These are phyloP conservation scores for Planiliza haematocheilus DNA, from an alignment of 2,113 vertebrate species.

Conservation along the genomic window DNA sequence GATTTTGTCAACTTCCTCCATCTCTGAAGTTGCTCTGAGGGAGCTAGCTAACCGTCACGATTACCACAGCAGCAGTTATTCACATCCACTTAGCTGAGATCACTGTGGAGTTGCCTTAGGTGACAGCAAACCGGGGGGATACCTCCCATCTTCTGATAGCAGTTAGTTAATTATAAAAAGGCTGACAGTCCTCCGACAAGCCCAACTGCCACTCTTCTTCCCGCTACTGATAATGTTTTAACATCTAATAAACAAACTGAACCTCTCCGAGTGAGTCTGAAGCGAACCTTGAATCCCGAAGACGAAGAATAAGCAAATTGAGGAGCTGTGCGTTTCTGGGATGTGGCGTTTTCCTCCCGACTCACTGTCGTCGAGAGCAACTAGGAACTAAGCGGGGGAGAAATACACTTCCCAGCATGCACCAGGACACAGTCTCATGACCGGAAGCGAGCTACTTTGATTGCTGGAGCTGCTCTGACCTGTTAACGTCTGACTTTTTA, in stretches of 20 bases:
- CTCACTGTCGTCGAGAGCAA: accelerated
- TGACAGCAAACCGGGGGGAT: neutral
- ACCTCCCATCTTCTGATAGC: conserved; percentile 52
- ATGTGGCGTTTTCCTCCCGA: conserved; percentile 55
- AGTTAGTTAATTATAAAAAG: neutral
- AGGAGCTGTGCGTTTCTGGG: conserved; percentile 61
- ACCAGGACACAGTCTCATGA: conserved; percentile 66
- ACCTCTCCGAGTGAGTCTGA: no score
- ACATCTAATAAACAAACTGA: neutral
- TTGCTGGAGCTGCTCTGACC: no score
- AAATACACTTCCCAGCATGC: conserved; percentile 73
- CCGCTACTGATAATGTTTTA: neutral
- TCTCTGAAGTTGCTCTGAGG: conserved; percentile 60
- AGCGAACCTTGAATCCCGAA: conserved; percentile 34
- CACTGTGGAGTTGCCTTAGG: no score
- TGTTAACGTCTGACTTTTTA: no score
- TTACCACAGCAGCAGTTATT: neutral
- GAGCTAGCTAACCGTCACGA: neutral
- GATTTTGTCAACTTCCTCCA: conserved; percentile 94
- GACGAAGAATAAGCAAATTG: conserved; percentile 65
- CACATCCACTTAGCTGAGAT: conserved; percentile 29
- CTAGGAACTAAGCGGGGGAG: accelerated
- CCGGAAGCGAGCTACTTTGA: conserved; percentile 16
- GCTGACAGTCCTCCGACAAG: neutral
- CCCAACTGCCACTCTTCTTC: neutral